A percentile compares a stretch with the other conserved stretches of the same genome.
Conservation (phyloP, 2,797 vertebrate species). For the Furcifer pardalis region DNA sequence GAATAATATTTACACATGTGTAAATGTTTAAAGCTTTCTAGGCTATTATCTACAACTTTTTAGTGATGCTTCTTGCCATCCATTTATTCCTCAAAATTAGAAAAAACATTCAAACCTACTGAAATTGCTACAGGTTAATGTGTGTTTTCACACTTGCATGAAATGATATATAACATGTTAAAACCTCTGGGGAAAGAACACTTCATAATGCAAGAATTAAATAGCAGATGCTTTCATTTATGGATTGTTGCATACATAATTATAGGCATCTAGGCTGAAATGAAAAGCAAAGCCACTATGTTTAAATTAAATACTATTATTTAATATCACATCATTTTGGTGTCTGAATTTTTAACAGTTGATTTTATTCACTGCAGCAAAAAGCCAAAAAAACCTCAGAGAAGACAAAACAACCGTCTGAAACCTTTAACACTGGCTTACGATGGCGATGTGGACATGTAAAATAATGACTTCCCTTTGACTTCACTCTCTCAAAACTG, state of each 20-base stretch:
- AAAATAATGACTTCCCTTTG: slow-evolving; percentile 60
- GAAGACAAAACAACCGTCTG: slow-evolving; percentile 95
- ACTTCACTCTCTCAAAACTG: slow-evolving; percentile 56
- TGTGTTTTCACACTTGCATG: slow-evolving; percentile 20
- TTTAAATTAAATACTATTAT: not conserved
- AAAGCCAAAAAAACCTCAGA: slow-evolving; percentile 99
- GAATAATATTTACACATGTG: not conserved
- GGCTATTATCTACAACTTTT: not conserved
- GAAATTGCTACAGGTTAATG: not conserved
- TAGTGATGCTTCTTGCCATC: not conserved
- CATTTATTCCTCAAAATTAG: not conserved
- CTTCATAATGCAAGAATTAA: not conserved
- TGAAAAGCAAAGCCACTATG: slow-evolving; percentile 29
- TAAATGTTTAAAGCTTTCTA: not conserved
- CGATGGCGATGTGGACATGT: slow-evolving; percentile 98
- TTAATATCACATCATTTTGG: slow-evolving; percentile 7
- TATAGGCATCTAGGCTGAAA: not conserved
- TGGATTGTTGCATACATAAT: no score
- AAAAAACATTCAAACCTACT: slow-evolving; percentile 26
- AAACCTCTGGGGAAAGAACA: slow-evolving; percentile 6
- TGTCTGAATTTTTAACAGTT: slow-evolving; percentile 47
- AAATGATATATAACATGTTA: slow-evolving; percentile 17
- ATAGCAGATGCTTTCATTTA: slow-evolving; percentile 22
- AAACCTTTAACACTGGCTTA: slow-evolving; percentile 98
- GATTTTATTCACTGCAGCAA: slow-evolving; percentile 80